These are phyloP conservation scores for Cantharis rustica DNA, from an alignment of 2,888 invertebrate species.

Conservation along the genomic window DNA sequence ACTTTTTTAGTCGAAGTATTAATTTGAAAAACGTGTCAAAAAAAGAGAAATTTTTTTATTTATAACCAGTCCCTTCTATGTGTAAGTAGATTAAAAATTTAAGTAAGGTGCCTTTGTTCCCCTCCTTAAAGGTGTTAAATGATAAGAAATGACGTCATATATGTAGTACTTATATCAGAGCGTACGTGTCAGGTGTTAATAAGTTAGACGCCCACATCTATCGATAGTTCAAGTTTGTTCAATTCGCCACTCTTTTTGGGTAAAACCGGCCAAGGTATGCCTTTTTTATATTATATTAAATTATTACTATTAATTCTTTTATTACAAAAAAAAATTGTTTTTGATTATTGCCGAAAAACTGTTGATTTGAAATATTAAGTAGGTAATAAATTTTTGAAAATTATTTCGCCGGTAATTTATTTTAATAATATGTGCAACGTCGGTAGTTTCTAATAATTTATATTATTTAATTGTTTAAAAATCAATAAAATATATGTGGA, in stretches of 20 bases:
- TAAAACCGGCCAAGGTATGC: background rate
- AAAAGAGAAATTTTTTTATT: background rate
- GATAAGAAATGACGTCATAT: conserved; percentile 32
- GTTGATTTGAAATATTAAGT: background rate
- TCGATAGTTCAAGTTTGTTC: conserved; percentile 6
- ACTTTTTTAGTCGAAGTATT: too few relatives aligned
- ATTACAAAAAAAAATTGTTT: background rate
- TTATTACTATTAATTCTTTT: background rate
- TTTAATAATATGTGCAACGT: background rate
- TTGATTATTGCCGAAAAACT: background rate
- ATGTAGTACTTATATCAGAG: conserved; percentile 46
- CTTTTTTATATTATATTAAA: background rate
- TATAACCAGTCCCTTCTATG: background rate
- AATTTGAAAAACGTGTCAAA: too few relatives aligned
- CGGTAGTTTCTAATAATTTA: background rate
- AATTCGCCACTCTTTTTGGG: background rate
- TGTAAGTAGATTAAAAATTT: background rate
- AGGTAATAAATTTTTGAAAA: background rate
- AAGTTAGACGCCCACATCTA: conserved; percentile 45
- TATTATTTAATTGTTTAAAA: background rate
- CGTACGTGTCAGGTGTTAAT: conserved; percentile 48
- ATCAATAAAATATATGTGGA: background rate
- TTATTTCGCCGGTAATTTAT: background rate
- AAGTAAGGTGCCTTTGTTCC: conserved; percentile 11
- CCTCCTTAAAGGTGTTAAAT: conserved; percentile 30